Percentiles rank a stretch among this genome's conserved stretches.
Conservation (phyloP, 2,113 vertebrate genomes). For the Etia nguti region DNA sequence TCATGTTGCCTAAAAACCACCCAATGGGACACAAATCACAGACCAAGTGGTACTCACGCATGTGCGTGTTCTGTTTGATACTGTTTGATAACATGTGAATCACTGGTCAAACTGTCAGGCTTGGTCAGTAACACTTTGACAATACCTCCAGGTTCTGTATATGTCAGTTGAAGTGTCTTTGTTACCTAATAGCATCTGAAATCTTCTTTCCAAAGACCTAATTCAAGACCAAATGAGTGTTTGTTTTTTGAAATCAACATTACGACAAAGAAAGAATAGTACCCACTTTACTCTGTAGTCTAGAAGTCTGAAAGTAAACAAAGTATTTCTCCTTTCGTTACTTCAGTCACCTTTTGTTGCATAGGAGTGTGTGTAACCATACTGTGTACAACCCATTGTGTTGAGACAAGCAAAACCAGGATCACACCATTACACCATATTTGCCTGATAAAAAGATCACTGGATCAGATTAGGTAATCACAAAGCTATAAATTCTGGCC, state of each 20-base stretch:
- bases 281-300: not conserved
- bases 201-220: not conserved
- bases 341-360: not conserved
- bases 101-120: not conserved
- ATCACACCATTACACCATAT: not conserved
- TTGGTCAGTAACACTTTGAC: not conserved
- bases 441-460: not conserved
- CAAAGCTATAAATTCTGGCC: not conserved
- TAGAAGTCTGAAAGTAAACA: not conserved
- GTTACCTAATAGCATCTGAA: not conserved
- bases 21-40: not conserved
- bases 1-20: not conserved
- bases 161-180: not conserved
- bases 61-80: not conserved
- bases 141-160: not conserved
- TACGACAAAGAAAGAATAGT: not conserved
- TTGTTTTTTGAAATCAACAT: not conserved
- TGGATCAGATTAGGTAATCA: not conserved
- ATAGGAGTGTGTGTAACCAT: not conserved
- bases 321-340: not conserved
- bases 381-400: not conserved
- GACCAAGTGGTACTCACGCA: fast-evolving
- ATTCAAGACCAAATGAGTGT: not conserved
- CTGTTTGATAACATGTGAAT: not conserved
- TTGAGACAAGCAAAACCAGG: not conserved